phyloP scores from a whole-genome alignment of 2,888 invertebrate genomes.

The Nemapogon koenigi region DNA sequence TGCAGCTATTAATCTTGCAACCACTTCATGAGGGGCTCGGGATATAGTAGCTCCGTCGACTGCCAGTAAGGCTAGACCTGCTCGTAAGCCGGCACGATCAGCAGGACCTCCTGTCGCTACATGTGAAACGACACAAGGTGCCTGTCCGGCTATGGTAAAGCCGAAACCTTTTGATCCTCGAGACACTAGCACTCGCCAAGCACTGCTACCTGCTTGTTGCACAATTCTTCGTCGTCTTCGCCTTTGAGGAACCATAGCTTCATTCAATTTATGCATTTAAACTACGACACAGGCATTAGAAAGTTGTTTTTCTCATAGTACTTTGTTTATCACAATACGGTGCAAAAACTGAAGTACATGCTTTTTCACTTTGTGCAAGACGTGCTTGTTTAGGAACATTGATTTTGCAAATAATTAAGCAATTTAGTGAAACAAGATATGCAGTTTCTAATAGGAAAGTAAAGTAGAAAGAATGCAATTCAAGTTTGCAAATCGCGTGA shows the following conservation, averaged over 20 bases:
- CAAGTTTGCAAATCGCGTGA: too few species aligned
- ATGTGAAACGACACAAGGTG: slow-evolving; percentile 93
- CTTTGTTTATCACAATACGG: slow-evolving; percentile 6
- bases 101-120: slow-evolving; percentile 88
- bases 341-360: too few species aligned
- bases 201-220: slow-evolving; percentile 55
- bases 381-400: too few species aligned
- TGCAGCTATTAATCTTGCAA: slow-evolving; percentile 88
- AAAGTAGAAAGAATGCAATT: too few species aligned
- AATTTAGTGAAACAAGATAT: too few species aligned
- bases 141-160: slow-evolving; percentile 97
- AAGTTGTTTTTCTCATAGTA: slow-evolving; percentile 8
- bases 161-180: slow-evolving; percentile 91
- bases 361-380: too few species aligned
- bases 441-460: too few species aligned
- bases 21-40: slow-evolving; percentile 91
- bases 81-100: slow-evolving; percentile 86
- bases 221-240: slow-evolving; percentile 48
- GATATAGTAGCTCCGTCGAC: slow-evolving; percentile 92
- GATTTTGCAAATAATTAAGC: too few species aligned
- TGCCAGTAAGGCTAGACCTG: slow-evolving; percentile 91
- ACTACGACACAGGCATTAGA: slow-evolving; percentile 5
- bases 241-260: slow-evolving; percentile 49
- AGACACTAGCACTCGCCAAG: slow-evolving; percentile 83
- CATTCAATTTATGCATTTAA: too few species aligned